Evolutionary conservation across 2,797 vertebrate species (phyloP), one percentile per base, ranked within the genome.

Genomic region (Muscicapa comitata): DNA sequence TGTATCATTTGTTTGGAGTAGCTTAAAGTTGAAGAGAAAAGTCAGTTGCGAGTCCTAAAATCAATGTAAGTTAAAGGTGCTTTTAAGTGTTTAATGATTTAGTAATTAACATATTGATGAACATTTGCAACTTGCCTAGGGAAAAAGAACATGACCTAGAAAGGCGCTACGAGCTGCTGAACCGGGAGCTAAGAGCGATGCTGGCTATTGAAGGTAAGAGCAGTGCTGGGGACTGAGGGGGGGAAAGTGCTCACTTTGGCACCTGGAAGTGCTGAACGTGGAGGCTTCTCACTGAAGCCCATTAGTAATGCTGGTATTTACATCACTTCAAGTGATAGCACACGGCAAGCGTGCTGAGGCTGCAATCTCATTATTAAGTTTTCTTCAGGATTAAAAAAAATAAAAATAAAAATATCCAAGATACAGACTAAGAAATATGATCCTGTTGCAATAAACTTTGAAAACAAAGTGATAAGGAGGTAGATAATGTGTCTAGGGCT

Each of bases 91-190:
- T 99, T 99, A 99, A 99, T 99, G 99, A 99, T 99, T 99, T 99
- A 98, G 98, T 99, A 98, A 99, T 99, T 99, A 99, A 98, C 99
- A 99, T 99, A 99, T 99, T 99, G 99, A 99, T 99, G 99, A 99
- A 99, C 99, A 99, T 99, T 99, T 98, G 91, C 93, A 98, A 98
- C 98, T 98, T 98, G 98, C 98, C 98, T 98, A 99, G 99, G 99
- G 99, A 99, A 98, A 99, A 99, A 97, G 99, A 99, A 97, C 99
- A 99, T 78, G 99, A 99, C 98, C 98, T 99, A 97, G 99, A 99
- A 98, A 98, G 99, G 96, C 98, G 99, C 97, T 99, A 99, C 89
- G 99, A 99, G 97, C 98, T 99, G 98, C 98, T 99, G 97, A 99
- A 99, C 98, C 98, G 99, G 93, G 99, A 99, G 97, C 97, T 99